phyloP scores from a whole-genome alignment of 2,797 vertebrate species.

The Falco cherrug region DNA sequence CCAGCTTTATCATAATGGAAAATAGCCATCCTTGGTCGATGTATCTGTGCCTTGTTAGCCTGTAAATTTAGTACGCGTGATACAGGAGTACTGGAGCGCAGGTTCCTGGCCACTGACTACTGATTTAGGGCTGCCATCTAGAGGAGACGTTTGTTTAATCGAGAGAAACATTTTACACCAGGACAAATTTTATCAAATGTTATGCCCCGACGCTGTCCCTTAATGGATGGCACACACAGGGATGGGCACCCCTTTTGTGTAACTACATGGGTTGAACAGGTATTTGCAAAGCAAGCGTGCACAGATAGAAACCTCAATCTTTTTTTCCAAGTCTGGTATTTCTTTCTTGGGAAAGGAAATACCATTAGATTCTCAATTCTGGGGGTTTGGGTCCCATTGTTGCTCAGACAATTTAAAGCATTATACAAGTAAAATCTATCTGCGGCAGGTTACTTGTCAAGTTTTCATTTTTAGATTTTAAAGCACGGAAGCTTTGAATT shows the following conservation, averaged over 20 bases:
- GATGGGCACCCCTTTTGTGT: neutral
- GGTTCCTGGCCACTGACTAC: neutral
- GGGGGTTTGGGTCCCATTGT: neutral
- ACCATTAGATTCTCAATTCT: neutral
- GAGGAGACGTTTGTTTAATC: neutral
- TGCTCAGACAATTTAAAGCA: neutral
- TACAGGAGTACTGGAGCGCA: neutral
- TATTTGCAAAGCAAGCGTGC: neutral
- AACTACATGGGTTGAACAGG: neutral
- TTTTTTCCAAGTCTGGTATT: neutral
- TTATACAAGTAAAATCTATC: neutral
- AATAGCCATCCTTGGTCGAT: neutral
- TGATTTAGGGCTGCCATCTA: constrained; percentile 22
- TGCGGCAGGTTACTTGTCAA: neutral
- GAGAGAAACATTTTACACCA: neutral
- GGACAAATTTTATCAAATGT: neutral
- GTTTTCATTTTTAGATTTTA: neutral
- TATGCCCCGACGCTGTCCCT: neutral
- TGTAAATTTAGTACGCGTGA: fast-evolving
- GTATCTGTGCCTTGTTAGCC: neutral
- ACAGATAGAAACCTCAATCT: neutral
- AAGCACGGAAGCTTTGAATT: neutral
- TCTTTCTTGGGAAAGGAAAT: neutral
- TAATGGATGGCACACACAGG: neutral
- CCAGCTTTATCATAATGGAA: neutral